phyloP scores from a whole-genome alignment of 1,140 invertebrate species.

The Macrotrachela quadricornifera region DNA sequence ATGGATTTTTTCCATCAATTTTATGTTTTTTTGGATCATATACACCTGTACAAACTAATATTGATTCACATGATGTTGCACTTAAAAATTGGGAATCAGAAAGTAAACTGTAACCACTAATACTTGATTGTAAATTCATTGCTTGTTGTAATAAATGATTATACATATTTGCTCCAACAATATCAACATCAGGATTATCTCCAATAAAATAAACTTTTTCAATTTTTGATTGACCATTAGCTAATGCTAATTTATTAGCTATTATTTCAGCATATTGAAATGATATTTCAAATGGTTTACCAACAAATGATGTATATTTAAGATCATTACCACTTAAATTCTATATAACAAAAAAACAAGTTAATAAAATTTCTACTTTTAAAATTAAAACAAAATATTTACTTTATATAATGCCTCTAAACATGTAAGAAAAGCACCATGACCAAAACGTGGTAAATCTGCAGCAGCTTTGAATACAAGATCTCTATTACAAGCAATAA shows the following conservation, averaged over 20 bases:
- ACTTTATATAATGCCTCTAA: conserved; percentile 42
- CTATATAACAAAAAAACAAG: conserved; percentile 10
- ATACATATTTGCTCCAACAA: conserved; percentile 14
- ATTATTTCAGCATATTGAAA: conserved; percentile 41
- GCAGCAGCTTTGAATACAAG: conserved; percentile 46
- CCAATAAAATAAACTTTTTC: conserved; percentile 18
- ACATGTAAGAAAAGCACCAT: conserved; percentile 45
- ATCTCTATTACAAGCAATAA: conserved; percentile 47
- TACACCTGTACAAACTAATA: conserved; percentile 28
- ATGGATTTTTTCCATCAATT: too few species aligned
- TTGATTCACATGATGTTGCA: conserved; percentile 10
- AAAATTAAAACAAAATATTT: neutral
- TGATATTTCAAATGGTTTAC: conserved; percentile 45
- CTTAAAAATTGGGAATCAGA: too few species aligned
- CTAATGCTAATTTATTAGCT: conserved; percentile 36
- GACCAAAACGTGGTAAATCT: conserved; percentile 40
- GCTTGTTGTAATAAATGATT: neutral
- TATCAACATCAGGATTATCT: conserved; percentile 16
- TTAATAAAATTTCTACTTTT: neutral
- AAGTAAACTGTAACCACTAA: too few species aligned
- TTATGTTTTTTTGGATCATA: conserved; percentile 16
- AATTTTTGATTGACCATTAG: conserved; percentile 32
- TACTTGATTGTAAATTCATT: too few species aligned
- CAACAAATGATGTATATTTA: conserved; percentile 40
- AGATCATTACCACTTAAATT: conserved; percentile 42